Percentiles rank a stretch among this genome's conserved stretches.
phyloP scores from a whole-genome alignment of 2,113 vertebrate genomes.

The Prochilodus magdalenae region DNA sequence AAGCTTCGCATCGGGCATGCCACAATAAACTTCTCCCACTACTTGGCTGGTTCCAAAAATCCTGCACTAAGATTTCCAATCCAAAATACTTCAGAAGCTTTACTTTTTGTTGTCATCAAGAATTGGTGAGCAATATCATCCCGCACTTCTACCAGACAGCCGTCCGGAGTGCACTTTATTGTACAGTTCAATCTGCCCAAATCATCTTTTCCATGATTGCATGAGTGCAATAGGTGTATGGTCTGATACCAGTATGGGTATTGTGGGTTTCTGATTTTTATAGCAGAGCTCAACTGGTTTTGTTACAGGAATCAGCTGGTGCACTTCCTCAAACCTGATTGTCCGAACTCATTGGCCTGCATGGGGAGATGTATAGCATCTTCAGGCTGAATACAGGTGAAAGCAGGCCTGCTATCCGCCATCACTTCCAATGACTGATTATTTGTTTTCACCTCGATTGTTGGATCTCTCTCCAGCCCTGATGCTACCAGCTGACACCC shows the following conservation, averaged over 20 bases:
- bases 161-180: conserved; percentile 2
- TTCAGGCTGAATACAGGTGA: too few species aligned
- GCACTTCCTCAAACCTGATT: not conserved
- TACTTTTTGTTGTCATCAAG: not conserved
- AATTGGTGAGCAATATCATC: too few species aligned
- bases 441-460: too few species aligned
- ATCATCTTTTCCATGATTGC: not conserved
- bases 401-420: too few species aligned
- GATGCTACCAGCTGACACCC: not conserved
- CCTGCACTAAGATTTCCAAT: too few species aligned
- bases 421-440: not conserved
- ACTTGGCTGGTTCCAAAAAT: not conserved
- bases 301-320: not conserved
- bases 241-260: conserved; percentile 13
- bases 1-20: not conserved
- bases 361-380: not conserved
- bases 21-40: not conserved
- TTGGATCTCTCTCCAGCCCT: not conserved
- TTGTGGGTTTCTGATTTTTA: not conserved
- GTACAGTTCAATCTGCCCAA: not conserved
- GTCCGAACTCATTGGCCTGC: not conserved
- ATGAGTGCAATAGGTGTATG: not conserved
- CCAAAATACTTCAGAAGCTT: not conserved
- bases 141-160: too few species aligned
- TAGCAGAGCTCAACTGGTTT: not conserved